Base-by-base conservation (phyloP, 2,797 vertebrate species). In the Lacerta bilineata region DNA sequence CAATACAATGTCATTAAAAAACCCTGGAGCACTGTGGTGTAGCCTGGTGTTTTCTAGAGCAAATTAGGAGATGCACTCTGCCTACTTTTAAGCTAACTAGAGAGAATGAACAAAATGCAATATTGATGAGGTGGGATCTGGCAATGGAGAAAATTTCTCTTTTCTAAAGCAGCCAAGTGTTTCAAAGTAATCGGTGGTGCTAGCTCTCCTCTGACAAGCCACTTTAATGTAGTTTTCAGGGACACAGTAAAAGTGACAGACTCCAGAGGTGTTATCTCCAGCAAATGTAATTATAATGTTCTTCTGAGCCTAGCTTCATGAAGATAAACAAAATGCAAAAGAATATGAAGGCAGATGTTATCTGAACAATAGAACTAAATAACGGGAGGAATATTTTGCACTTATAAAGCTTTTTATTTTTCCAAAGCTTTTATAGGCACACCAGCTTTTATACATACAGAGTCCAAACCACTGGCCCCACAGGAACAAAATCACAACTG, bases 101-200 rank as follows among this genome's bases (percentile, higher is more conserved):
- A 88, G 91, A 95, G 83, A 92, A 80, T 71, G 83, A 91, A 84
- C 93, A 88, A 81, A 92, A 94, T 96, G 89, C 85, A 96, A 96
- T 94, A 96, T 94, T 95, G 92, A 96, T 94, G 94, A 95, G 46
- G 91, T 78, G 88, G 91, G 90, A 93, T 85, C 72, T 92, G 83
- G 86, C 84, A 93, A 77, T 66, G 82, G 92, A 93, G 87, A 93
- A 89, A 86, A 93, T 91, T 83, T 83, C 86, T 92, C 83, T 85
- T 95, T 92, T 89, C 88, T 88, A 90, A 93, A 91, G 92, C 91
- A 95, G 78, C 55, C 93, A 95, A 94, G 88, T 93, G 87, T 95
- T 94, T 93, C 91, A 93, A 93, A 91, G 68, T 86, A 92, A 95
- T 93, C 64, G 6, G 0, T 18, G 89, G 87, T 46, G 79, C 86